phyloP scores from a whole-genome alignment of 2,797 vertebrate genomes.

The Mormyrus hasselquistii region DNA sequence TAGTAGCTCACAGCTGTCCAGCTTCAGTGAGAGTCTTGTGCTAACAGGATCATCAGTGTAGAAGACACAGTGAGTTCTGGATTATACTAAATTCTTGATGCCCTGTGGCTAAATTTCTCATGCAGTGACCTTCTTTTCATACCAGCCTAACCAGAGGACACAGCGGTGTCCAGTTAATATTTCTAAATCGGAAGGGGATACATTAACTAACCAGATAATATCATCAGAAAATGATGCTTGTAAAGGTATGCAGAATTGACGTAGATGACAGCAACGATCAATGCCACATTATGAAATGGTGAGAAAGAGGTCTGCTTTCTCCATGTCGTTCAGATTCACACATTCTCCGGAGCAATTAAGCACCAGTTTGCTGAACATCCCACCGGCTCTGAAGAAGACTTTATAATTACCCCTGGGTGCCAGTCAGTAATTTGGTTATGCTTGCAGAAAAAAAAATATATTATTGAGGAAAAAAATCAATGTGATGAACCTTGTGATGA shows the following conservation, averaged over 20 bases:
- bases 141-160: not conserved
- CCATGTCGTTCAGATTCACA: not conserved
- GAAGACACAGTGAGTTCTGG: not conserved
- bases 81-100: not conserved
- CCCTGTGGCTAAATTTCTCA: not conserved
- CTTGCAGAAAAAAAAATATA: not conserved
- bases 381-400: not conserved
- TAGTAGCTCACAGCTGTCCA: not conserved
- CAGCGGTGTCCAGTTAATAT: not conserved
- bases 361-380: not conserved
- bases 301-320: not conserved
- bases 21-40: not conserved
- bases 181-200: not conserved
- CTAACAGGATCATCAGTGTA: not conserved
- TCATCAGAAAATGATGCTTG: too few species aligned
- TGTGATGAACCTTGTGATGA: not conserved
- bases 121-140: not conserved
- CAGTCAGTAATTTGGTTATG: not conserved
- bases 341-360: not conserved
- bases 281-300: too few species aligned
- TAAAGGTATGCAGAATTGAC: not conserved
- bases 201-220: not conserved
- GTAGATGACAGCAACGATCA: not conserved
- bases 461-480: slow-evolving; percentile 1
- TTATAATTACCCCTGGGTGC: slow-evolving; percentile 3